Base-by-base conservation (phyloP, 2,797 vertebrate species). In the Craterocephalus amniculus region DNA sequence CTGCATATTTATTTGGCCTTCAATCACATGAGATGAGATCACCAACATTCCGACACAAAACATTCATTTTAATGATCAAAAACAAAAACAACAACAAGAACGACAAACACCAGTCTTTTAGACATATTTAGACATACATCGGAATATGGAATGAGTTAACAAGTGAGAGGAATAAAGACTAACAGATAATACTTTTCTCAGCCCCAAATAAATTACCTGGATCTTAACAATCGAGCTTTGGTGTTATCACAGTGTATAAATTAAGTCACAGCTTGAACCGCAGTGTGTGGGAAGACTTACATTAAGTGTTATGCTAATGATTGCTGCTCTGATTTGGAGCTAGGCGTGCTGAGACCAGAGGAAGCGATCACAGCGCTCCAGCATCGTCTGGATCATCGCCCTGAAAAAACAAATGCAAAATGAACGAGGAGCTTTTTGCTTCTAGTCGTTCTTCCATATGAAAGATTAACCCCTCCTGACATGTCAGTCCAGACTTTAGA, bases 311-410 rank as follows among this genome's bases (percentile, higher is more conserved):
- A 65, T 36, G 40, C 64, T 26, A 48, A 20, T 8, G 11, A 69
- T 31, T 4, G 4, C 27, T 49, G 40, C 48, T 32, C 26, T 51
- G 45, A 13, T 67, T 35, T 67, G 66, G 4, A 52, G 60, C 90
- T 91, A 98, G 26, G 96, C 95, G 48, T 99, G 97, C 81, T 99
- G 97, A 83, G 97, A 99, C 98, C 97, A 99, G 57, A 99, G 93
- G 89, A 98, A 99, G 16, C 97, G 95, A 83, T 99, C 98, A 68
- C 97, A 99, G 63, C 96, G 97, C 90, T 99, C 97, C 58, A 99
- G 83, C 97, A 99, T 99, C 59, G 94, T 96, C 91, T 98, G 97
- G 88, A 99, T 96, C 81, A 98, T 93, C 0, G 97, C 97, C 91
- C 98, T 99, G 91, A 56, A 94, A 89, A 76, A 51, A 32, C 52